These are phyloP conservation scores for Antennarius maculatus DNA, from an alignment of 2,797 vertebrate species.

Conservation along the genomic window DNA sequence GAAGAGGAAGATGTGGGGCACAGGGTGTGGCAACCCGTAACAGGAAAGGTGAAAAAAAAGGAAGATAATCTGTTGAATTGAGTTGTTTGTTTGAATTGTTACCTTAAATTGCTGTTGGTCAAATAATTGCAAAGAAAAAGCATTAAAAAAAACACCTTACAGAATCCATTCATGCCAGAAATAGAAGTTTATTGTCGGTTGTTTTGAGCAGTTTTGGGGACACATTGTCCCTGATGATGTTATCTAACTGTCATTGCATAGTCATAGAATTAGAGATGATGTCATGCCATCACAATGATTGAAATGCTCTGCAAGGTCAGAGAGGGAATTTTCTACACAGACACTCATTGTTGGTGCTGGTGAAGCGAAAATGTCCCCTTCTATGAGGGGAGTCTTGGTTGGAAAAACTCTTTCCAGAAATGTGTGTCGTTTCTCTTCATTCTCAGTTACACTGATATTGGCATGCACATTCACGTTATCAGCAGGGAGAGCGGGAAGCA, in stretches of 20 bases:
- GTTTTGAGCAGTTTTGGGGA: conserved; percentile 29
- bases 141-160: conserved; percentile 8
- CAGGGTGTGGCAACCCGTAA: too few species aligned
- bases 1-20: too few species aligned
- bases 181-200: conserved; percentile 4
- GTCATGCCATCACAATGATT: conserved; percentile 42
- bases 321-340: conserved; percentile 51
- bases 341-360: conserved; percentile 42
- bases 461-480: conserved; percentile 35
- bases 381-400: conserved; percentile 19
- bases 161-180: background rate
- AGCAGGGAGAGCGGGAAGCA: conserved; percentile 43
- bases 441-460: conserved; percentile 20
- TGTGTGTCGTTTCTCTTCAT: conserved; percentile 32
- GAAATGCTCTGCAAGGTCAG: conserved; percentile 37
- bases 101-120: background rate
- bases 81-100: conserved; percentile 15
- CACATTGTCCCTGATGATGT: conserved; percentile 35
- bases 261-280: conserved; percentile 32
- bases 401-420: conserved; percentile 31
- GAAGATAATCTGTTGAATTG: background rate
- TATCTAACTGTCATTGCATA: conserved; percentile 37
- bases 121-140: background rate
- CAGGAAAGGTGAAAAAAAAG: too few species aligned
- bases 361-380: conserved; percentile 40